Evolutionary conservation across 2,797 vertebrate species (phyloP).

Genomic region (Graptemys geographica): DNA sequence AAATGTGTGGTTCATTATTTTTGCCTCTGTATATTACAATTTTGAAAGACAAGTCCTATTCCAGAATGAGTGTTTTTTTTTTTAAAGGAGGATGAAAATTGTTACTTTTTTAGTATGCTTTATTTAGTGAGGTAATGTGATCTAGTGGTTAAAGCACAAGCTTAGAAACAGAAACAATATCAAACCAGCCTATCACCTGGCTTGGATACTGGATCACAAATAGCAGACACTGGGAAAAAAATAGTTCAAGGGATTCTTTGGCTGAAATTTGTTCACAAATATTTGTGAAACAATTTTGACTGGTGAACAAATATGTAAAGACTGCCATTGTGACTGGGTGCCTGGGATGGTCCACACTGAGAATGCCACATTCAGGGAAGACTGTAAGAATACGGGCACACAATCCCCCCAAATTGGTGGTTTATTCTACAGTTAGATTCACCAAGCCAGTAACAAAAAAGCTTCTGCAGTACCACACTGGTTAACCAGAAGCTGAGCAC

Average conservation of each 20-base stretch:
- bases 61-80: background rate
- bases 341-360: background rate
- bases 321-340: background rate
- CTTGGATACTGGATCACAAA: background rate
- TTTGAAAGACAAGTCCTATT: background rate
- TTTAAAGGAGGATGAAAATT: background rate
- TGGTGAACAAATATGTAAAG: background rate
- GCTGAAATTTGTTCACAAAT: background rate
- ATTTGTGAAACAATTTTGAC: background rate
- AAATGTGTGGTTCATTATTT: background rate
- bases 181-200: background rate
- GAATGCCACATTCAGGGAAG: background rate
- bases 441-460: no score
- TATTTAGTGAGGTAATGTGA: background rate
- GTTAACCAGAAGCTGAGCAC: no score
- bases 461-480: no score
- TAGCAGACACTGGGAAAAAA: background rate
- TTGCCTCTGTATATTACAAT: background rate
- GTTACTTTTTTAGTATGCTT: background rate
- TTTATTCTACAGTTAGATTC: no score
- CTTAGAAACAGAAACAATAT: background rate
- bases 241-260: background rate
- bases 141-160: background rate
- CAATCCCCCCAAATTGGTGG: no score
- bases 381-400: no score